Base-by-base conservation (phyloP, 2,113 vertebrate species). In the Pachypanchax playfairii region DNA sequence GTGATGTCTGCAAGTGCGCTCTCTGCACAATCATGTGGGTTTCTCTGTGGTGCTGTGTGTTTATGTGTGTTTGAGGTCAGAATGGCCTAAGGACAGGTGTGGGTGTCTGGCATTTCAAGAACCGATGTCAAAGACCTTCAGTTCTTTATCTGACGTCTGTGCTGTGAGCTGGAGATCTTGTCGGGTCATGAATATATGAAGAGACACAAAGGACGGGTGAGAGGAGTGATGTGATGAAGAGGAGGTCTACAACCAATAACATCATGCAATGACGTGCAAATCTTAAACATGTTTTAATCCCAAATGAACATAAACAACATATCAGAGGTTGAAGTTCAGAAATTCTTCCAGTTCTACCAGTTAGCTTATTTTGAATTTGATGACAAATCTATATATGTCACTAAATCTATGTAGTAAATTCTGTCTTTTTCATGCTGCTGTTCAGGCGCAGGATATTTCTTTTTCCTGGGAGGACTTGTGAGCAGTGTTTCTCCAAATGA, bases 21-120 rank as follows among this genome's bases (percentile, higher is more conserved):
- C 44, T 38, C 48, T 41, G 57, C 49, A 8, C 8, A 5, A 57
- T 64, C 18, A 50, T 0, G 61, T 76, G 74, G 51, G 75, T 12
- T 28, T 72, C 49, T 70, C 49, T 52, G 38, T 29, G 62, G 31
- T 52, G 65, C 22, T 53, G 54, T 10, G 65, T 6, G 18, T 62
- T 12, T 41, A 28, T 46, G 24, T 38, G 24, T 31, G 18, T 52
- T 35, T 63, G 62, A 52, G 65, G 63, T 75, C 53, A 28, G 2
- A 6, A 21, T 35, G 79, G 75, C 74, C 51, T 1, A 1, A 55
- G 80, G 78, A 78, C 75, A 71, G 65, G 75, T 71, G 81, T 83
- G 83, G 75, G 76, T 20, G 77, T 41, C 31, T 70, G 75, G 59
- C 79, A 76, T 80, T 89, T 84, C 20, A 39, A 77, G 75, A 71